Percentiles rank a stretch among this genome's conserved stretches.
Evolutionary conservation across 2,113 vertebrate species (phyloP).

Genomic region (Erythrocebus patas): DNA sequence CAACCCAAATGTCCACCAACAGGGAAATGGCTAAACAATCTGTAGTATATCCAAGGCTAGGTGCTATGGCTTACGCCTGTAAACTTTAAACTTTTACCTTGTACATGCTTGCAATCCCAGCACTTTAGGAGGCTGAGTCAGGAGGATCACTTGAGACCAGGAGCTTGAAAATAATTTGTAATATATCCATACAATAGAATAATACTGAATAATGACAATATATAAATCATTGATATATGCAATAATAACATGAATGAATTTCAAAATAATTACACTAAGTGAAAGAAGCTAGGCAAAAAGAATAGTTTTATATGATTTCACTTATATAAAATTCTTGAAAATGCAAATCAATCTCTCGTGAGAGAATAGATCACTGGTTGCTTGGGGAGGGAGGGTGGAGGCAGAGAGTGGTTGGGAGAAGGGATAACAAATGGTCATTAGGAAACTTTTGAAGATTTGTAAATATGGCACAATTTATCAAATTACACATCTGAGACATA

Average conservation of each 20-base stretch:
- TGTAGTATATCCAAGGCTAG: too few species aligned
- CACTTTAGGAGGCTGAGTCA: too few species aligned
- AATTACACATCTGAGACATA: neutral
- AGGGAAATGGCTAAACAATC: neutral
- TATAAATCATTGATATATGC: neutral
- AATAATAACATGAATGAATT: neutral
- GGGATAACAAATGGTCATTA: neutral
- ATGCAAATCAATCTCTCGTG: neutral
- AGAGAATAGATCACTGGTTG: neutral
- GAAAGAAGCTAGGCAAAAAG: neutral
- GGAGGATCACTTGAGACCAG: too few species aligned
- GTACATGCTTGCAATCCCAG: too few species aligned
- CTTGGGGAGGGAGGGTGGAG: neutral
- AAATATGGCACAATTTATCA: neutral
- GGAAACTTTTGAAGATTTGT: neutral
- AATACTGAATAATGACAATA: neutral
- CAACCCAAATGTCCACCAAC: neutral
- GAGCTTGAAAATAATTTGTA: neutral
- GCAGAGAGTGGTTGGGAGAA: neutral
- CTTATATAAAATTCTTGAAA: neutral
- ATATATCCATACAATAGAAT: neutral
- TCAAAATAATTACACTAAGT: neutral
- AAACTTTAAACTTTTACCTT: too few species aligned
- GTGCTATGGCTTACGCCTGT: too few species aligned
- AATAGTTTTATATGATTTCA: neutral